Evolutionary conservation across 2,797 vertebrate genomes (phyloP), one percentile per base, ranked within the genome.

Genomic region (Ceyx erithaca): DNA sequence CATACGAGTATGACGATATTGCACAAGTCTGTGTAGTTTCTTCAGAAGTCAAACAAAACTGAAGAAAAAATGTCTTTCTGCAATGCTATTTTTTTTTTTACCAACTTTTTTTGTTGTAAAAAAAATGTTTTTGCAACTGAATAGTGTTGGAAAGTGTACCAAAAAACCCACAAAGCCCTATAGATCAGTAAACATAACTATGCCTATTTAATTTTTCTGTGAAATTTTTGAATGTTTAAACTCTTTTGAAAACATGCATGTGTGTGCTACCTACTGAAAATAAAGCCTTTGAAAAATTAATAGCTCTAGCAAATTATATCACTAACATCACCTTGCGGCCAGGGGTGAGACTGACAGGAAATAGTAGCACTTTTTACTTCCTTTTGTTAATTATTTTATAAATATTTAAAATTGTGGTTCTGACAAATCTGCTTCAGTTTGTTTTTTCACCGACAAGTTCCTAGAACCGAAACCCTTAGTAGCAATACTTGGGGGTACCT

Each of bases 1-100:
- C 99, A 3, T 99, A 99, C 0, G 99, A 99, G 70, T 99, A 99
- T 5, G 99, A 99, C 52, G 99, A 99, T 97, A 98, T 99, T 7
- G 99, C 99, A 30, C 99, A 99, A 95, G 99, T 99, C 94, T 99
- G 99, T 87, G 99, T 99, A 82, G 98, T 99, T 89, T 99, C 98
- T 71, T 99, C 99, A 8, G 98, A 98, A 85, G 94, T 97, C 31
- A 97, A 97, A 94, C 97, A 98, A 97, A 97, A 96, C 95, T 99
- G 98, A 98, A 94, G 76, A 79, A 96, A 92, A 77, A n/a, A 23
- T 85, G 61, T 89, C 9, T 41, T 94, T 89, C 61, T 78, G 75
- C 46, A 81, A 71, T 49, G 64, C 10, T 95, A 93, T 94, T 31
- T 15, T 48, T 95, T 95, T 93, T 94, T 33, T 14, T 40, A 40